These are phyloP conservation scores for Streblospio benedicti DNA, from an alignment of 1,140 invertebrate species.

Conservation along the genomic window DNA sequence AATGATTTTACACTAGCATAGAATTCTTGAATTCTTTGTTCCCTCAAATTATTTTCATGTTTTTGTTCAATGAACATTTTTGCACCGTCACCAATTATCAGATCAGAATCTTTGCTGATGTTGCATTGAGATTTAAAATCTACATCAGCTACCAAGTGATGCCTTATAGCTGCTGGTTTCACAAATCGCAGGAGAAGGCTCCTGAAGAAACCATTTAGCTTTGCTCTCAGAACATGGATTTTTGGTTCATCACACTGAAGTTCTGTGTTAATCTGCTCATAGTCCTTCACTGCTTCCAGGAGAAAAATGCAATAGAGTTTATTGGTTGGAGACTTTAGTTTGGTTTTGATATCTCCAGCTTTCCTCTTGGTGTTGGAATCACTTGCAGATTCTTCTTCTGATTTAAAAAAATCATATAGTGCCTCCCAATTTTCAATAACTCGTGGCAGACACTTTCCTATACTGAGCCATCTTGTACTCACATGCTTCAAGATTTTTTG, in stretches of 20 bases:
- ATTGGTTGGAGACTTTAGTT: background rate
- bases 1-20: no score
- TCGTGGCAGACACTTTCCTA: constrained; percentile 16
- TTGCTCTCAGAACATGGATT: background rate
- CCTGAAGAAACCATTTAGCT: background rate
- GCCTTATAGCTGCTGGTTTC: background rate
- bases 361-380: background rate
- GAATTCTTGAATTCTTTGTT: no score
- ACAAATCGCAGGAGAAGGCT: background rate
- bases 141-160: background rate
- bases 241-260: background rate
- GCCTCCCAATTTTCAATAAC: constrained; percentile 18
- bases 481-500: constrained; percentile 23
- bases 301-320: background rate
- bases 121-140: background rate
- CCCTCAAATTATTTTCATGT: background rate
- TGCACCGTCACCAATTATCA: background rate
- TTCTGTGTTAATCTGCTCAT: background rate
- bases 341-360: background rate
- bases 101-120: background rate
- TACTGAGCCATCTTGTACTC: constrained; percentile 21
- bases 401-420: constrained; percentile 12
- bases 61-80: background rate
- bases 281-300: background rate
- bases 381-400: background rate